Evolutionary conservation across 2,888 invertebrate genomes (phyloP).

Genomic region (Lepidocyrtoides sp.): DNA sequence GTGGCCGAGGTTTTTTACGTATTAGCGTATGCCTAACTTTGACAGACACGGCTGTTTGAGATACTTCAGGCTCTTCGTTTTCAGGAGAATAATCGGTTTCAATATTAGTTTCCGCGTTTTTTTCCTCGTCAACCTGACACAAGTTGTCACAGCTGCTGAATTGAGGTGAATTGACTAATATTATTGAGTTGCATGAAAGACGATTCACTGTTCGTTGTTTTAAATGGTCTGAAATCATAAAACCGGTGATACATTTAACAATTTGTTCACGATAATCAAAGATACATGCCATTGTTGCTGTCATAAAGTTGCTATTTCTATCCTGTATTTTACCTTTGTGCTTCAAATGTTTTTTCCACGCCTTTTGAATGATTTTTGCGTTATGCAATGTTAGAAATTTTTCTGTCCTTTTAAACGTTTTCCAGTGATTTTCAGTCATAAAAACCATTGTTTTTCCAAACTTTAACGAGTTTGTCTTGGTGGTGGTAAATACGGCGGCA

Average conservation of each 20-base stretch:
- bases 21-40: neutral
- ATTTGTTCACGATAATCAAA: too few species aligned
- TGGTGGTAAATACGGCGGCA: neutral
- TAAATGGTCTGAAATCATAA: too few species aligned
- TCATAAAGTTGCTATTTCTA: too few species aligned
- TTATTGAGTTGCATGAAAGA: too few species aligned
- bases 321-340: constrained; percentile 64
- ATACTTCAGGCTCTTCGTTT: neutral
- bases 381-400: constrained; percentile 10
- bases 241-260: too few species aligned
- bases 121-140: too few species aligned
- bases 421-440: constrained; percentile 79
- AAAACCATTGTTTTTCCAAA: constrained; percentile 81
- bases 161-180: too few species aligned
- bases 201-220: too few species aligned
- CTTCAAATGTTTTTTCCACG: constrained; percentile 67
- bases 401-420: constrained; percentile 72
- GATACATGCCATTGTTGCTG: too few species aligned
- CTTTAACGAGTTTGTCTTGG: constrained; percentile 36
- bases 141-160: too few species aligned
- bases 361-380: constrained; percentile 72
- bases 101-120: too few species aligned
- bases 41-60: neutral
- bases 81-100: too few species aligned
- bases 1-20: neutral